Evolutionary conservation across 64 coral and sea anemone species (phyloP), one percentile per base, ranked within the genome.

Genomic region (Montipora efflorescens): DNA sequence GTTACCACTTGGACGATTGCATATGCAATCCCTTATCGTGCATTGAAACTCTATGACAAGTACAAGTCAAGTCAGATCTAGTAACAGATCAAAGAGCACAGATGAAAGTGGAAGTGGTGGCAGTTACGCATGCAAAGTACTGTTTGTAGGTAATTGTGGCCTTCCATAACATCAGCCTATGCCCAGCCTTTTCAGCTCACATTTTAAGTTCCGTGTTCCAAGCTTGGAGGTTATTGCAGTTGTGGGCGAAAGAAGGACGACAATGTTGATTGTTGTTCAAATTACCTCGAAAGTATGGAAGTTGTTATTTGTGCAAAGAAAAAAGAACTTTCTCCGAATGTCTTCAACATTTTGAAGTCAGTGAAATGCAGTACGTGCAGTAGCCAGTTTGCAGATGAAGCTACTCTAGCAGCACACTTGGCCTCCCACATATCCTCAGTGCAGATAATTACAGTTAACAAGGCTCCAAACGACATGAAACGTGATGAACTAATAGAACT

Each of bases 91-190:
- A 36, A 36, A 36, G 28, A 36, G 28, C 28, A 1, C 28, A 36
- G 28, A 36, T 36, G 28, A 36, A 36, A 36, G 28, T 36, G 28
- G 28, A 1, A 36, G 1, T 36, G 28, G 28, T 36, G 28, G 28
- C 28, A 36, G 28, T 36, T 36, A 36, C 1, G 28, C 28, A 36
- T 36, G 28, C 28, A 36, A 36, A 36, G 28, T 36, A 36, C 28
- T 36, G 28, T 36, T 1, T 36, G 13, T 94, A 90, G 84, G 93
- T 52, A 43, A 94, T 94, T 95, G 87, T 9, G 81, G 82, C 43
- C 77, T 95, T 23, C 82, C 94, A 52, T 75, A 95, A 88, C 89
- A 95, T 64, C 82, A 95, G 66, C 88, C 94, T 52, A 66, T 66
- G 59, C 83, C 94, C 14, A 62, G 48, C 12, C n/a, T 16, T 67